Evolutionary conservation across 2,888 invertebrate genomes (phyloP), one percentile per base, ranked within the genome.

Genomic region (Papilio elwesi): DNA sequence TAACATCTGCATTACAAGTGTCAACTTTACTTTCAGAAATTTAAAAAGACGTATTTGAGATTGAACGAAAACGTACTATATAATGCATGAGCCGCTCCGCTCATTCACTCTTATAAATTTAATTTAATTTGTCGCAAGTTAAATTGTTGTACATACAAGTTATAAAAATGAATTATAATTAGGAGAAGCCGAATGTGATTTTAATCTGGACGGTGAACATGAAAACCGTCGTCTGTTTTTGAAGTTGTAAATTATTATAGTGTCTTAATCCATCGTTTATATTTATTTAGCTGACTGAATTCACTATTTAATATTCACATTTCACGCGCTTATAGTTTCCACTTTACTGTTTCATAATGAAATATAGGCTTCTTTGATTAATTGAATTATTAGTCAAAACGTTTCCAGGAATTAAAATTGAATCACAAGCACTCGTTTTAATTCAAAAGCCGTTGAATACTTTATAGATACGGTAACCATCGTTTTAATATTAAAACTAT

Each of bases 361-460:
- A 59, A 63, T 51, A 63, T 63, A 63, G 47, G 47, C 48, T 47
- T 63, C 63, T 63, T 63, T 48, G 16, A 16, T 47, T 63, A 63
- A 63, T 63, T 63, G 47, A 47, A 63, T 47, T 63, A 63, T 63
- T 63, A 15, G 63, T 63, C 16, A 16, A 48, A 63, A 63, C 63
- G 63, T 63, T 63, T 63, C 48, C 43, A n/a, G 47, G 16, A 63
- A 63, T 63, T 63, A 43, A 63, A 63, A 48, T 63, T 63, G 63
- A 48, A 48, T 63, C 63, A 16, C 48, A 15, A 47, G 63, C 48
- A 47, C 6, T 48, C 48, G 48, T 63, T 63, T 63, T 63, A 63
- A 48, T 63, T 63, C 47, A 16, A 63, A 63, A 16, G 48, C 63
- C 16, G 16, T 16, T 63, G 48, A 63, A 48, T 15, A 11, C 63